These are phyloP conservation scores for Coremacera marginata DNA, from an alignment of 2,888 invertebrate species.

Conservation along the genomic window DNA sequence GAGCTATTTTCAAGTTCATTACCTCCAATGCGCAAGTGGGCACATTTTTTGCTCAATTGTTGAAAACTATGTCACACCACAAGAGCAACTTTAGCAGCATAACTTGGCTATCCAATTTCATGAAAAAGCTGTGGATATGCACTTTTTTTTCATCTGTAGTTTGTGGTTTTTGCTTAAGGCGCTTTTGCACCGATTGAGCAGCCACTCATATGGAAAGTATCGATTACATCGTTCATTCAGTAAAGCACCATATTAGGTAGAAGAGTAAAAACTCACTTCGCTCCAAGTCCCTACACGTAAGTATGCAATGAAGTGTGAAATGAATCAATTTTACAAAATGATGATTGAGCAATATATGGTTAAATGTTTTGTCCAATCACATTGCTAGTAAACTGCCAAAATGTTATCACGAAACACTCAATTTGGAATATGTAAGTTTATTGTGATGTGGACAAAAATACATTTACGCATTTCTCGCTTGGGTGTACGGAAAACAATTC, in stretches of 20 bases:
- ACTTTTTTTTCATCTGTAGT: background rate
- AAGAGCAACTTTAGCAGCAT: background rate
- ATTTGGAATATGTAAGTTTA: no score
- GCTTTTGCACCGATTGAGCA: conserved; percentile 4
- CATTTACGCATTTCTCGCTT: no score
- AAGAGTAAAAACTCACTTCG: no score
- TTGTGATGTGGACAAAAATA: no score
- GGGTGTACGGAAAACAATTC: no score
- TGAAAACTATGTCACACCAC: background rate
- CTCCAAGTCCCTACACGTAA: no score
- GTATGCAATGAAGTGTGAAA: no score
- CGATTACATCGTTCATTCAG: background rate
- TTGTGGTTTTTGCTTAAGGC: conserved; percentile 10
- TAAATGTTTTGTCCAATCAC: no score
- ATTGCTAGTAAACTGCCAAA: no score
- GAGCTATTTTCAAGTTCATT: background rate
- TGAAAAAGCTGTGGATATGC: background rate
- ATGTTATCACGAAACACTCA: no score
- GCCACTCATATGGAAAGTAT: conserved; percentile 27
- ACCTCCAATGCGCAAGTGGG: conserved; percentile 2
- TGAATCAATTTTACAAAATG: no score
- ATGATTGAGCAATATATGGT: no score
- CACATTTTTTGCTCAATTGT: background rate
- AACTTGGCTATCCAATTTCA: background rate
- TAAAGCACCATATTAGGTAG: background rate